Conservation (phyloP, 2,888 invertebrate genomes). For the Chaitophorus viminalis region DNA sequence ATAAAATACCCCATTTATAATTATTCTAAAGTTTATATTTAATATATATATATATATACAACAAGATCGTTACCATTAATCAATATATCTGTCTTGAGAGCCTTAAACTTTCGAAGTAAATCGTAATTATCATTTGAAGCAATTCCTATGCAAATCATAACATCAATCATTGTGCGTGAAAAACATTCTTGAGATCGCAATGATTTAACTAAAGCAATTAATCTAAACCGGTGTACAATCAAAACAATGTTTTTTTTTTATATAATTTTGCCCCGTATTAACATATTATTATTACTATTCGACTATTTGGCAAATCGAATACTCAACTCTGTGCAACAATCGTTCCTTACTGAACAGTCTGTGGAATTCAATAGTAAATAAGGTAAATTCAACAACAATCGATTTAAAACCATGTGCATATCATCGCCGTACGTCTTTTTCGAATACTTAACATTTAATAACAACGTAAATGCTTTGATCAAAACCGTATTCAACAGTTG, state of each 20-base stretch:
- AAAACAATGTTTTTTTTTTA: not conserved
- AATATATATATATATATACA: not conserved
- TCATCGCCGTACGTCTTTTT: constrained; percentile 20
- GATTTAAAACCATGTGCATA: not conserved
- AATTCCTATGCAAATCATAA: constrained; percentile 40
- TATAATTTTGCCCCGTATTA: not conserved
- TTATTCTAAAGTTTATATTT: not conserved
- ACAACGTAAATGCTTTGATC: constrained; percentile 20
- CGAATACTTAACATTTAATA: not conserved
- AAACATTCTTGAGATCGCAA: constrained; percentile 16
- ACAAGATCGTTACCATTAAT: constrained; percentile 23
- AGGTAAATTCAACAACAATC: constrained; percentile 26
- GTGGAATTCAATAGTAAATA: constrained; percentile 20
- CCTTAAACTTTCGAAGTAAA: constrained; percentile 2
- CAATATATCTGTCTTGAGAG: constrained; percentile 5
- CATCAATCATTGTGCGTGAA: constrained; percentile 1
- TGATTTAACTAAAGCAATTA: constrained; percentile 14
- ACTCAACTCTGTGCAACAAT: constrained; percentile 41
- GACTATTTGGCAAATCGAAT: not conserved
- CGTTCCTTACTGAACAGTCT: constrained; percentile 9
- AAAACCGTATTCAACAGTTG: constrained; percentile 23
- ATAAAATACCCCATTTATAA: not conserved
- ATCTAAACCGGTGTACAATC: not conserved
- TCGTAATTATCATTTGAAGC: constrained; percentile 21
- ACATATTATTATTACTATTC: not conserved